A percentile compares a stretch with the other conserved stretches of the same genome.
phyloP scores from a whole-genome alignment of 2,113 vertebrate genomes.

The Todiramphus chloris region DNA sequence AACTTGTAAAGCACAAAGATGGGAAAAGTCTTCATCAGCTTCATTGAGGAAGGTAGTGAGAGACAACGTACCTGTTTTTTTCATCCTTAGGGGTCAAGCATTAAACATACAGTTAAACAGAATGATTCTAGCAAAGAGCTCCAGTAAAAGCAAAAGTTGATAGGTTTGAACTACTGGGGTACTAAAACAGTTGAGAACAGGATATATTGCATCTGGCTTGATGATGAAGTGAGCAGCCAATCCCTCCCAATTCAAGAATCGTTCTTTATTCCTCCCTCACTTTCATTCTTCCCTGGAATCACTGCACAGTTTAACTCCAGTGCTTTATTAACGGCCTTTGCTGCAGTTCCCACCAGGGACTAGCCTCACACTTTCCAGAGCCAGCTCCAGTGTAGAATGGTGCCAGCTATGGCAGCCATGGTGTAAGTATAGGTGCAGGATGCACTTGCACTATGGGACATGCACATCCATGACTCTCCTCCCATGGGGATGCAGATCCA shows the following conservation, averaged over 20 bases:
- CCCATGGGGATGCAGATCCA: not conserved
- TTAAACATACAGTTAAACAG: not conserved
- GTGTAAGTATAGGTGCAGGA: too few species aligned
- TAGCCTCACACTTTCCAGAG: not conserved
- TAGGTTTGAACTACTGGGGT: not conserved
- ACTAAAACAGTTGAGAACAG: not conserved
- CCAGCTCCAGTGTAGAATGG: not conserved
- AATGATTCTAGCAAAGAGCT: not conserved
- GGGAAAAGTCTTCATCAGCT: not conserved
- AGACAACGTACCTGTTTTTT: not conserved
- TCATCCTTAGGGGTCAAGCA: not conserved
- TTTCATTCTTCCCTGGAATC: not conserved
- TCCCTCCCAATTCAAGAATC: not conserved
- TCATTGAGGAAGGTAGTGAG: not conserved
- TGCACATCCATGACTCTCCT: fast-evolving
- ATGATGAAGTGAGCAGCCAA: not conserved
- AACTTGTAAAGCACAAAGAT: not conserved
- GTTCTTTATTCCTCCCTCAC: not conserved
- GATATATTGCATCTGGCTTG: not conserved
- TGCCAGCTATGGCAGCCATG: not conserved
- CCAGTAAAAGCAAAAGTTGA: not conserved
- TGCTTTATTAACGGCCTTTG: not conserved
- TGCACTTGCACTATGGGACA: not conserved
- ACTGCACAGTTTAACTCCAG: not conserved
- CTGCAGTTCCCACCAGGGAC: not conserved